Base-by-base conservation (phyloP, 1,140 invertebrate species). In the Aphelenchoides besseyi region DNA sequence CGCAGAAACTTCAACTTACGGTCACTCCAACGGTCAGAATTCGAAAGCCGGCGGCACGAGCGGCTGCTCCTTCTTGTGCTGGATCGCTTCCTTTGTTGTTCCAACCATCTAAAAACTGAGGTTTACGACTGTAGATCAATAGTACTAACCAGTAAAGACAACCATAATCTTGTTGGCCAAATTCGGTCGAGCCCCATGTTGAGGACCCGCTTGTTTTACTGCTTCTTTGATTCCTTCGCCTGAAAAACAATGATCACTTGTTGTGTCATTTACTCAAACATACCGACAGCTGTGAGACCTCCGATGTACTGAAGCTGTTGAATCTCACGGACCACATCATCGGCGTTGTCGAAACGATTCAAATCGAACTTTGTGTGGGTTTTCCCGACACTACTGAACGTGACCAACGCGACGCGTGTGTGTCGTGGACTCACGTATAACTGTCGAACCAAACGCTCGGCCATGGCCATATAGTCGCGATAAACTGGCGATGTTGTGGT, bases 361-460 rank as follows among this genome's bases (percentile, higher is more conserved):
- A 82, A 63, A 64, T 84, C 75, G 71, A 82, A 82, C 41, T 72
- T 57, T 1, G 79, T 78, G 41, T 80, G 63, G 0, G 81, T 82
- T 37, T 82, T 75, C 59, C 80, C 80, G 2, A 75, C 72, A 28
- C 75, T 74, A 18, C n/a, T 73, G 73, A 82, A 82, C 28, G 74
- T 78, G n/a, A 82, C 74, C 2, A 80, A 48, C 5, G 81, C 80
- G 16, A 82, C 82, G 59, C 82, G 82, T n/a, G 81, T 82, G 54
- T 84, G 76, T 52, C 76, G 69, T 3, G 79, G 82, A 33, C 77
- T 69, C 48, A 82, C 64, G 32, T 84, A 83, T 8, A 82, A 54
- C 37, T 75, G 70, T 29, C 63, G 54, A 23, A 82, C 63, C n/a
- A 82, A 48, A 55, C 67, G 59, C 30, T 70, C 70, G 23, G 79